A percentile compares a stretch with the other conserved stretches of the same genome.
Evolutionary conservation across 2,113 vertebrate genomes (phyloP).

Genomic region (Tringa solitaria): DNA sequence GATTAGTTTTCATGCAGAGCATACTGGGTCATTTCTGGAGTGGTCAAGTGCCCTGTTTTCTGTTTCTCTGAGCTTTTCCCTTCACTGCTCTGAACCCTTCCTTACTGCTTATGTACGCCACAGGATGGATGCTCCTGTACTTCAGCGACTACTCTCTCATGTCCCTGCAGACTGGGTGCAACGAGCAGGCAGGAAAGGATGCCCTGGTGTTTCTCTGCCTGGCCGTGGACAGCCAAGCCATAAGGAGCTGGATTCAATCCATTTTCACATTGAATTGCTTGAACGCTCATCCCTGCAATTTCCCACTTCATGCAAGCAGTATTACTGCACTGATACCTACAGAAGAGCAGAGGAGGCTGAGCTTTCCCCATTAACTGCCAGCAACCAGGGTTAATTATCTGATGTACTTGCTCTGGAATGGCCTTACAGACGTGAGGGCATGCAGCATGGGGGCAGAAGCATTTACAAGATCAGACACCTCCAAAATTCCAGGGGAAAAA

Average conservation of each 20-base stretch:
- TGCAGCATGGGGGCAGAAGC: not conserved
- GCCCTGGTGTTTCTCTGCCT: not conserved
- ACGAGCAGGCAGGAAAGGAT: not conserved
- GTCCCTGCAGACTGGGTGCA: fast-evolving
- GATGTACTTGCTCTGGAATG: not conserved
- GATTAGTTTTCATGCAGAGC: not conserved
- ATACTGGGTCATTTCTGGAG: not conserved
- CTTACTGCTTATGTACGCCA: not conserved
- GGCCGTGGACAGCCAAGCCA: not conserved
- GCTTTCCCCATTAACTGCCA: not conserved
- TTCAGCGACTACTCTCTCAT: not conserved
- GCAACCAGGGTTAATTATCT: not conserved
- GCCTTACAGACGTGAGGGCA: fast-evolving
- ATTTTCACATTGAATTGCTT: not conserved
- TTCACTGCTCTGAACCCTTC: not conserved
- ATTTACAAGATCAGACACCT: not conserved
- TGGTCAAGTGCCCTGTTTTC: not conserved
- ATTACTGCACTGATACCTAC: not conserved
- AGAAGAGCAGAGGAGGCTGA: not conserved
- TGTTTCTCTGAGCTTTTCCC: not conserved
- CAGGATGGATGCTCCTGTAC: too few relatives aligned
- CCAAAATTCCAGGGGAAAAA: not conserved
- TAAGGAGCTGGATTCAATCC: not conserved
- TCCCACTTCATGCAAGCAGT: not conserved
- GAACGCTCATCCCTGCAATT: not conserved